Evolutionary conservation across 2,113 vertebrate species (phyloP), one percentile per base, ranked within the genome.

Genomic region (Brachyistius frenatus): DNA sequence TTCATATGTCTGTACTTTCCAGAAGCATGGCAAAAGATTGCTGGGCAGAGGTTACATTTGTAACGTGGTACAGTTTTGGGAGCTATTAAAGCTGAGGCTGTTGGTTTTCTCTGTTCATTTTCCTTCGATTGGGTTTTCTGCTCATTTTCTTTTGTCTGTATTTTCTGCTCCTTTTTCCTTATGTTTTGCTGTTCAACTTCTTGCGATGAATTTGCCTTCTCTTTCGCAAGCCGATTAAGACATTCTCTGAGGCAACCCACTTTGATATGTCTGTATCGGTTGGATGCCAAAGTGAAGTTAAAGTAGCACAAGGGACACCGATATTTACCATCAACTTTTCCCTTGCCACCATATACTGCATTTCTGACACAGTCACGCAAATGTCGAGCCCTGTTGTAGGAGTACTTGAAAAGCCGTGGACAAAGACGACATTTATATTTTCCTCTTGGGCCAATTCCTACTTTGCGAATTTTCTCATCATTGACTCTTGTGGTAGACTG

Each of bases 371-470:
- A 95, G 36, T 92, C 41, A 9, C 91, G 90, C 75, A 95, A 84
- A 89, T 95, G 95, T 1, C 91, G 86, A 46, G 76, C 66, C 56
- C 92, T 89, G 85, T 94, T 94, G 86, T 88, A 92, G 9, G 81
- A 88, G 56, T 94, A 91, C 60, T 88, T 94, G 84, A 95, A 95
- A 64, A 83, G 14, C 3, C 87, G 78, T 67, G 91, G 86, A 82
- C 95, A 95, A 41, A 94, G 73, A 32, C 92, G 93, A 55, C 95
- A 95, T 80, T 93, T 86, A 66, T 81, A 92, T 75, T 81, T 90
- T 7, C 15, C 58, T 15, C 0, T 6, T 0, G 1, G 35, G 3
- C 70, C 37, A 37, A 44, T 50, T 6, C 47, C 41, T 61, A 41
- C 55, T 33, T 64, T 47, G 61, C 61, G 41, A 64, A 54, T 85